These are phyloP conservation scores for Drosophila parthenogenetica DNA, from an alignment of 2,888 invertebrate species.

Conservation along the genomic window DNA sequence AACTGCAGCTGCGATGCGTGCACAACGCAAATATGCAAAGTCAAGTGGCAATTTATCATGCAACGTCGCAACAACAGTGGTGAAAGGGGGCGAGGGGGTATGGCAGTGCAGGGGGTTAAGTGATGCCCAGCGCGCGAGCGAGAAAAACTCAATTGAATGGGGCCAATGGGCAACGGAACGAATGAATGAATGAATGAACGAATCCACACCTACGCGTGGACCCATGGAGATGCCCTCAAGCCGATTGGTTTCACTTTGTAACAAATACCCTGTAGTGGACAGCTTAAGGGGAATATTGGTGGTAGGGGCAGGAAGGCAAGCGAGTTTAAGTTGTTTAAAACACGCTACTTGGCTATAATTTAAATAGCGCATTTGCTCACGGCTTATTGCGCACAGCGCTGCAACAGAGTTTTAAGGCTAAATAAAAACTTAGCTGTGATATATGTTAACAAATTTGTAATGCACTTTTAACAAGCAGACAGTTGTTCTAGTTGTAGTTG, in stretches of 20 bases:
- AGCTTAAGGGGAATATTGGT: not conserved
- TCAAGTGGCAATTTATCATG: constrained; percentile 81
- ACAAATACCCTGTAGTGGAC: constrained; percentile 23
- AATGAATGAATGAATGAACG: constrained; percentile 55
- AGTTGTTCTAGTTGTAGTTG: no score
- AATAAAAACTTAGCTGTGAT: no score
- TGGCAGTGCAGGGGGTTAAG: constrained; percentile 64
- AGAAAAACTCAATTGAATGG: constrained; percentile 68
- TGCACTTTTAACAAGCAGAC: no score
- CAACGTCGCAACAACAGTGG: constrained; percentile 14
- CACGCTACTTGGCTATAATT: no score
- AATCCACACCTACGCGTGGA: constrained; percentile 58
- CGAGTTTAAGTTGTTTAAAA: no score
- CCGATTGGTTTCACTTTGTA: not conserved
- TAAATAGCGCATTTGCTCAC: no score
- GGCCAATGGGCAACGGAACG: constrained; percentile 22
- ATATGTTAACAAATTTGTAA: no score
- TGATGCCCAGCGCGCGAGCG: constrained; percentile 39
- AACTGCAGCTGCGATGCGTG: constrained; percentile 41
- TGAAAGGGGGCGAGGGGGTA: constrained; percentile 2
- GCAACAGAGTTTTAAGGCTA: no score
- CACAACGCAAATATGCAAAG: constrained; percentile 75
- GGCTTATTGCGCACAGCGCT: no score
- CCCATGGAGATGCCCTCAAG: not conserved
- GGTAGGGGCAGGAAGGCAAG: no score